Conservation (phyloP, 2,888 invertebrate species). For the Adineta ricciae region DNA sequence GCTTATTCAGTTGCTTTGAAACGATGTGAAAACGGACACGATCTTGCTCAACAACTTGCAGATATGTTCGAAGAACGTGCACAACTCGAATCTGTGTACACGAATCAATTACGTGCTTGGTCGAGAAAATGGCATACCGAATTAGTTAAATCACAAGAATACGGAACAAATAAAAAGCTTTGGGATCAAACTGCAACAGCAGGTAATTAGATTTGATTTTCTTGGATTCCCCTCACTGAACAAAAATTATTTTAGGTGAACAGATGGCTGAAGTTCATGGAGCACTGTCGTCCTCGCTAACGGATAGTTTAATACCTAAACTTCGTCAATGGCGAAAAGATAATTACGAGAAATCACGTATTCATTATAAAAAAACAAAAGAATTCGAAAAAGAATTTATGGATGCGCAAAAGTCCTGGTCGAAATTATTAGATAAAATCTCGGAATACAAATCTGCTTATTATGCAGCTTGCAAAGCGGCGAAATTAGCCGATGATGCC, state of each 20-base stretch:
- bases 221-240: no score
- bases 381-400: constrained; percentile 17
- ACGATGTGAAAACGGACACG: constrained; percentile 32
- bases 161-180: constrained; percentile 9
- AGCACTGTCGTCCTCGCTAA: background rate
- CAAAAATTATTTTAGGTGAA: background rate
- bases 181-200: background rate
- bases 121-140: background rate
- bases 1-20: constrained; percentile 25
- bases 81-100: constrained; percentile 5
- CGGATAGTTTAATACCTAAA: background rate
- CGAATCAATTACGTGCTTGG: background rate
- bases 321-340: constrained; percentile 14
- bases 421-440: constrained; percentile 7
- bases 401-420: background rate
- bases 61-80: constrained; percentile 32
- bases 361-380: background rate
- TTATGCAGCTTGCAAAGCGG: background rate
- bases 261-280: background rate
- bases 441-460: background rate
- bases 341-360: background rate
- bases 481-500: background rate
- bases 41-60: constrained; percentile 23
- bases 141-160: constrained; percentile 17
- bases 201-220: no score